Conservation (phyloP, 30 jellyfish, hydroid and myxozoan species). For the Phacellophora camtschatica region DNA sequence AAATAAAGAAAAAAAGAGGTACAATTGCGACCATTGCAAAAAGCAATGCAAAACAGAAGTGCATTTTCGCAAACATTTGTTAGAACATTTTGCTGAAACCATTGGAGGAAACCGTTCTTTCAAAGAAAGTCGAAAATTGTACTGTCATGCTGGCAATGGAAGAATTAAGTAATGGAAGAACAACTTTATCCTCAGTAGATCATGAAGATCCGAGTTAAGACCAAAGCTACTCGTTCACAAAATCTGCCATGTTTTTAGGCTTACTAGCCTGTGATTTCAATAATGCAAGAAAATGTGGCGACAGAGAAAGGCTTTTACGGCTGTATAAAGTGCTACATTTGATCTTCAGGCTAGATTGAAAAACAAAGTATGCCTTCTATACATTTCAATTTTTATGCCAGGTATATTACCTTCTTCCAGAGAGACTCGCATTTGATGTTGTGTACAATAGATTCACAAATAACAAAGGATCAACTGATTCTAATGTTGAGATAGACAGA, state of each 20-base stretch:
- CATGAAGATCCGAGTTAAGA: not conserved
- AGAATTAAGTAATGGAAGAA: no score
- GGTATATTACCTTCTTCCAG: not conserved
- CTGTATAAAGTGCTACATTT: not conserved
- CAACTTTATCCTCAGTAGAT: not conserved
- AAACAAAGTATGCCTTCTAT: not conserved
- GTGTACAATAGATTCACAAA: not conserved
- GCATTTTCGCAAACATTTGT: not conserved
- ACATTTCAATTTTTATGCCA: not conserved
- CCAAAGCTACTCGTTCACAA: not conserved
- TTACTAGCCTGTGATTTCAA: not conserved
- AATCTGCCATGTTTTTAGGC: not conserved
- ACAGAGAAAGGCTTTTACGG: slow-evolving; percentile 19
- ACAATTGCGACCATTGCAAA: not conserved
- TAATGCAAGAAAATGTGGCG: slow-evolving; percentile 26
- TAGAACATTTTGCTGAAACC: no score
- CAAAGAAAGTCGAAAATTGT: not conserved
- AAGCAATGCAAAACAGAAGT: not conserved
- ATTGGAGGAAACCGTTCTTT: not conserved
- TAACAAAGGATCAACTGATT: not conserved
- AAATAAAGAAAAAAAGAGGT: not conserved
- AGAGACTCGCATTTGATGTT: not conserved
- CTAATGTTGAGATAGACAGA: slow-evolving; percentile 14
- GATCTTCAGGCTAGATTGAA: not conserved
- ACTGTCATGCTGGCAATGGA: not conserved